Evolutionary conservation across 1,140 invertebrate genomes (phyloP).

Genomic region (Eurosta solidaginis): DNA sequence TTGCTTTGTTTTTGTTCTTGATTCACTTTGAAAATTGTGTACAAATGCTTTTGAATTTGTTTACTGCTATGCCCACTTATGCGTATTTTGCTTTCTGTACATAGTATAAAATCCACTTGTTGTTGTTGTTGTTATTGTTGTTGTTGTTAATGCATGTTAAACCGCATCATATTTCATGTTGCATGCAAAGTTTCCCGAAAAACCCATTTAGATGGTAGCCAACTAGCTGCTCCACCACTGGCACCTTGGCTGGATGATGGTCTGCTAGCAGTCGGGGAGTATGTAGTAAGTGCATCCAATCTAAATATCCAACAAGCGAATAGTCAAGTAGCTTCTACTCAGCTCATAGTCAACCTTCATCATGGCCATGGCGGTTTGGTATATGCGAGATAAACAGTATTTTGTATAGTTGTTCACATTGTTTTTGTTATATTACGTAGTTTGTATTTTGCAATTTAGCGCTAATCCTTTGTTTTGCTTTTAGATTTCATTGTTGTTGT

Average conservation of each 20-base stretch:
- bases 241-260: background rate
- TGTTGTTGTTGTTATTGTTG: background rate
- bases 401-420: background rate
- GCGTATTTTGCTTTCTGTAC: background rate
- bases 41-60: background rate
- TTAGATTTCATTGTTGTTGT: background rate
- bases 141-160: conserved; percentile 2
- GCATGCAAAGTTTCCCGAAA: conserved; percentile 9
- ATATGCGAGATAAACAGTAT: conserved; percentile 2
- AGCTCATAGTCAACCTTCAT: conserved; percentile 2
- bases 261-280: background rate
- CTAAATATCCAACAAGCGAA: background rate
- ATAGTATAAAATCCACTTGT: background rate
- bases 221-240: background rate
- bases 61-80: background rate
- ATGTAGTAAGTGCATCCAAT: background rate
- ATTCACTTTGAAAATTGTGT: background rate
- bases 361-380: background rate
- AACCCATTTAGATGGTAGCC: background rate
- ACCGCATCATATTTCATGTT: conserved; percentile 27
- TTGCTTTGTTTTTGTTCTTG: background rate
- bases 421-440: background rate
- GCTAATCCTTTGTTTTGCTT: conserved; percentile 16
- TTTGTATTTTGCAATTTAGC: conserved; percentile 19
- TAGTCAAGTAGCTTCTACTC: background rate